Percentiles rank a stretch among this genome's conserved stretches.
phyloP scores from a whole-genome alignment of 2,797 vertebrate species.

The Loriculus beryllinus region DNA sequence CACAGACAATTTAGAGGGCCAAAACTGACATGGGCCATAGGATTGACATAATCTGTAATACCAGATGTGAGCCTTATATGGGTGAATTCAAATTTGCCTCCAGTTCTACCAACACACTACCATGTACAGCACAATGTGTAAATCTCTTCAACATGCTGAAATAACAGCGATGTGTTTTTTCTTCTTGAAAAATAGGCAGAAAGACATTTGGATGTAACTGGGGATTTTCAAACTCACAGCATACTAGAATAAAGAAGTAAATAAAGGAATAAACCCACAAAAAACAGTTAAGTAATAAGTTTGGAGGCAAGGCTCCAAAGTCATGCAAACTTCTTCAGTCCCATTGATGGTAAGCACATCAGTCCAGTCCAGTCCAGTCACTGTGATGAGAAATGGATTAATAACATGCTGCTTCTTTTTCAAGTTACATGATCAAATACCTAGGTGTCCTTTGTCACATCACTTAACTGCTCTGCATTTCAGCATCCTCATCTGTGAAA shows the following conservation, averaged over 20 bases:
- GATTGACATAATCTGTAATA: not conserved
- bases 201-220: not conserved
- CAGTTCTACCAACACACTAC: not conserved
- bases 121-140: not conserved
- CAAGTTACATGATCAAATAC: conserved; percentile 50
- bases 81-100: not conserved
- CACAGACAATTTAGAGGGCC: not conserved
- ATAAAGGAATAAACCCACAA: not conserved
- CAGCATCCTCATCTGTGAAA: conserved; percentile 66
- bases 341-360: not conserved
- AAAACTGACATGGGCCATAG: not conserved
- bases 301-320: not conserved
- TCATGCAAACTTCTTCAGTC: not conserved
- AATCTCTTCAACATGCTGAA: not conserved
- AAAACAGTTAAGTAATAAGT: not conserved
- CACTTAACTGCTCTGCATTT: conserved; percentile 68
- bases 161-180: not conserved
- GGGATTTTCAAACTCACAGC: not conserved
- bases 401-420: conserved; percentile 54
- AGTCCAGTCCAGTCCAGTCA: not conserved
- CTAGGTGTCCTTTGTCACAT: conserved; percentile 66
- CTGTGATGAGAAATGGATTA: conserved; percentile 15
- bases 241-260: not conserved
- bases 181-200: not conserved
- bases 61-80: not conserved